Percentiles rank a stretch among this genome's conserved stretches.
Conservation (phyloP, 2,888 invertebrate species). For the Ramazzottius varieornatus region DNA sequence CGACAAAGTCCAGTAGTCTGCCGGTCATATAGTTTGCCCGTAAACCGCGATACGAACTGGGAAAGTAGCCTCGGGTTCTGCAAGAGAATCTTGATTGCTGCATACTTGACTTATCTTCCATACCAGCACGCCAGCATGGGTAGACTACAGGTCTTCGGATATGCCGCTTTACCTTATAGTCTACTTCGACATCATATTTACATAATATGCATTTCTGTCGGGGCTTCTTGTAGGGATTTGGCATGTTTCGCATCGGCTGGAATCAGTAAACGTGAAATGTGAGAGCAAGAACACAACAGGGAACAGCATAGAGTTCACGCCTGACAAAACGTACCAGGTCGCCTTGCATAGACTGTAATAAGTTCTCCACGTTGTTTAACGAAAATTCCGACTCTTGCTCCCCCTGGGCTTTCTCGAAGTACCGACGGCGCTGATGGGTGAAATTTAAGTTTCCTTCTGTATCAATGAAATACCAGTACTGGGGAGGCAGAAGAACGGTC, state of each 20-base stretch:
- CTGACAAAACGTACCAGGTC: slow-evolving; percentile 3
- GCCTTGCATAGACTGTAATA: background rate
- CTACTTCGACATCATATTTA: slow-evolving; percentile 45
- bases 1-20: slow-evolving; percentile 80
- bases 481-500: background rate
- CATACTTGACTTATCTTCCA: too few relatives aligned
- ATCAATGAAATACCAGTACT: background rate
- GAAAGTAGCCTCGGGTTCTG: slow-evolving; percentile 58
- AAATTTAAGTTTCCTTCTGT: background rate
- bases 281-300: too few relatives aligned
- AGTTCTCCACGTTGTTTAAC: background rate
- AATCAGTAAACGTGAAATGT: slow-evolving; percentile 3
- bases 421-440: background rate
- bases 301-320: too few relatives aligned
- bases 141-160: too few relatives aligned
- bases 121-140: too few relatives aligned
- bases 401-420: background rate
- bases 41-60: slow-evolving; percentile 82
- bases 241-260: slow-evolving; percentile 14
- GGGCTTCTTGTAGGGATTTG: slow-evolving; percentile 49
- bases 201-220: slow-evolving; percentile 50
- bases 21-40: slow-evolving; percentile 65
- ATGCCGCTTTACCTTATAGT: slow-evolving; percentile 54
- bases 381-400: background rate
- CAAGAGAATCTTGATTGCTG: too few relatives aligned